Percentiles rank a stretch among this genome's conserved stretches.
Evolutionary conservation across 1,140 invertebrate species (phyloP).

Genomic region (Acarapis woodi): DNA sequence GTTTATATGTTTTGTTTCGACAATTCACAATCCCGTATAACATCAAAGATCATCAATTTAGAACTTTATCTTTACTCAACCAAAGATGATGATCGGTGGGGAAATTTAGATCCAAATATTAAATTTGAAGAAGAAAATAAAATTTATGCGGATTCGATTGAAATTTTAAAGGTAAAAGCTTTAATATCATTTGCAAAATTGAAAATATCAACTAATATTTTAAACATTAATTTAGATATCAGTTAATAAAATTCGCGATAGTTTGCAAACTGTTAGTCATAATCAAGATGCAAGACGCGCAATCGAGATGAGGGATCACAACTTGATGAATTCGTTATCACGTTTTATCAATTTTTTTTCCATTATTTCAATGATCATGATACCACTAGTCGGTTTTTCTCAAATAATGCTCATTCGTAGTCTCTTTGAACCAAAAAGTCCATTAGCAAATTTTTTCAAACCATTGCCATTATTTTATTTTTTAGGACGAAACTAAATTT

Average conservation of each 20-base stretch:
- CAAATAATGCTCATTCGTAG: conserved; percentile 29
- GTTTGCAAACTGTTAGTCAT: conserved; percentile 30
- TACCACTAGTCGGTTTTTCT: conserved; percentile 31
- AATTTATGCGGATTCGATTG: conserved; percentile 11
- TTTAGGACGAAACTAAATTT: conserved; percentile 22
- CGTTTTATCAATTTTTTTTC: conserved; percentile 40
- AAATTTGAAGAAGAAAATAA: conserved; percentile 10
- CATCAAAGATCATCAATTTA: conserved; percentile 51
- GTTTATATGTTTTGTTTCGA: conserved; percentile 53
- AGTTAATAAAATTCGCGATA: conserved; percentile 25
- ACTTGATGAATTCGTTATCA: conserved; percentile 41
- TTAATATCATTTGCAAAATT: background rate
- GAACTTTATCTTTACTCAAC: conserved; percentile 33
- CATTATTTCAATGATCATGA: conserved; percentile 31
- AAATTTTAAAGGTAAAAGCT: conserved; percentile 11
- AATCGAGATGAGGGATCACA: conserved; percentile 40
- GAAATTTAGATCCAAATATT: conserved; percentile 7
- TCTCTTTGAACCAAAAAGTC: conserved; percentile 32
- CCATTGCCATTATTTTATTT: too few species aligned
- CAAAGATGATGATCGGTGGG: conserved; percentile 22
- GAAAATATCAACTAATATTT: conserved; percentile 3
- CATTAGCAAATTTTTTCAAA: conserved; percentile 14
- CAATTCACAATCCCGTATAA: conserved; percentile 41
- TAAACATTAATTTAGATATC: conserved; percentile 17
- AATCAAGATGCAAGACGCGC: conserved; percentile 38